These are phyloP conservation scores for Parthenolecanium corni DNA, from an alignment of 2,888 invertebrate genomes.

Conservation along the genomic window DNA sequence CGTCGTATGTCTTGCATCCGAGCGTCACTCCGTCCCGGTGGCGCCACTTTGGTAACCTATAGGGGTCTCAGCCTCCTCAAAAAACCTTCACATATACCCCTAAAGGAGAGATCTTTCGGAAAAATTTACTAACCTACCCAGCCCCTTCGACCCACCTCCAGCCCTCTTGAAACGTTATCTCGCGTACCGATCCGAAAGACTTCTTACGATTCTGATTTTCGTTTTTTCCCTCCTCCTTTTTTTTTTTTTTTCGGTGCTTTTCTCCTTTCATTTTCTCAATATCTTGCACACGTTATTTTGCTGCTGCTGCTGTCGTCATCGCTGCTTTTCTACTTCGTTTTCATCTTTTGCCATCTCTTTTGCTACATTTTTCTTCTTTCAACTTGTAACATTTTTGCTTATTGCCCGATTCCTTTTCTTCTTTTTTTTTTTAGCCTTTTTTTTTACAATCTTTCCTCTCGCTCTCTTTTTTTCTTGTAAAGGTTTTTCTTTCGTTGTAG, in stretches of 20 bases:
- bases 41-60: conserved; percentile 29
- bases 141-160: neutral
- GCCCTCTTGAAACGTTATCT: conserved; percentile 20
- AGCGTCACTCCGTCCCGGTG: conserved; percentile 20
- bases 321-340: neutral
- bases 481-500: neutral
- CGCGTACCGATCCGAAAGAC: conserved; percentile 28
- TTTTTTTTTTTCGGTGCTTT: neutral
- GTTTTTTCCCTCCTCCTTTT: neutral
- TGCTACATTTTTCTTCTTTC: neutral
- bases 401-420: conserved; percentile 1
- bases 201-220: conserved; percentile 25
- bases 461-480: neutral
- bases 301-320: neutral
- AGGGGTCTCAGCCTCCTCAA: conserved; percentile 28
- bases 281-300: neutral
- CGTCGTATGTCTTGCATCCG: conserved; percentile 29
- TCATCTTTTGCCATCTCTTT: neutral
- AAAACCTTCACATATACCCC: conserved; percentile 27
- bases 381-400: neutral
- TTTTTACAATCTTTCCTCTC: too few relatives aligned
- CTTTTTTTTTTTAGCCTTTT: neutral
- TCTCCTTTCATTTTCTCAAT: neutral
- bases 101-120: conserved; percentile 18
- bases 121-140: conserved; percentile 27